A percentile compares a stretch with the other conserved stretches of the same genome.
These are phyloP conservation scores for Siniperca undulata DNA, from an alignment of 2,797 vertebrate species.

Conservation along the genomic window DNA sequence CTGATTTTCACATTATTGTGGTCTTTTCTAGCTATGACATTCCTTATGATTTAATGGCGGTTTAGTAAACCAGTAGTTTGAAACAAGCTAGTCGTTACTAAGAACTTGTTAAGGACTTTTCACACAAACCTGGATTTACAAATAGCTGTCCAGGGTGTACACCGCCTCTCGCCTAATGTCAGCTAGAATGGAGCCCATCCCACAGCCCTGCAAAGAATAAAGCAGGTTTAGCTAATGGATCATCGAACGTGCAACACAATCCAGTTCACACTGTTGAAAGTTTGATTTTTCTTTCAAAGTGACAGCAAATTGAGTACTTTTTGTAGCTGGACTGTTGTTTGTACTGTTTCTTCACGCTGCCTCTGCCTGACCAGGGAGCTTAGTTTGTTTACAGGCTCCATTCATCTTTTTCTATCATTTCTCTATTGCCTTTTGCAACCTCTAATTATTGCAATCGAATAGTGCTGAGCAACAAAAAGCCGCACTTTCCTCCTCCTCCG, in stretches of 20 bases:
- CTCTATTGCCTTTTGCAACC: slow-evolving; percentile 33
- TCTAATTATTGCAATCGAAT: slow-evolving; percentile 49
- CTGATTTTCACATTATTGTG: background rate
- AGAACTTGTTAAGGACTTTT: background rate
- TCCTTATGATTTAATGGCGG: no score
- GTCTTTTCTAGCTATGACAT: background rate
- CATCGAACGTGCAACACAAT: background rate
- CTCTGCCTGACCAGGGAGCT: background rate
- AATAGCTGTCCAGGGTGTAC: background rate
- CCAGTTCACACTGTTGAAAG: background rate
- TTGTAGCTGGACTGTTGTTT: background rate
- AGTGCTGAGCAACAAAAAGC: slow-evolving; percentile 48
- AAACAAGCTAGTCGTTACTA: background rate
- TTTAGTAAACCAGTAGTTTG: background rate
- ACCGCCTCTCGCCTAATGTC: no score
- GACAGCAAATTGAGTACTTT: background rate
- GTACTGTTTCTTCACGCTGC: background rate
- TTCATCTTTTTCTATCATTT: slow-evolving; percentile 33
- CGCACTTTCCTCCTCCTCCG: slow-evolving; percentile 38
- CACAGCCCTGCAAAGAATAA: background rate
- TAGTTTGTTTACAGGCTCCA: slow-evolving; percentile 22
- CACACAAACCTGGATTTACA: background rate
- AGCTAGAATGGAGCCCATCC: no score
- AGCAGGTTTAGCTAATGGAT: background rate
- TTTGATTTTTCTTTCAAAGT: background rate